Percentiles rank a stretch among this genome's conserved stretches.
Conservation (phyloP, 2,797 vertebrate genomes). For the Lagodon rhomboides region DNA sequence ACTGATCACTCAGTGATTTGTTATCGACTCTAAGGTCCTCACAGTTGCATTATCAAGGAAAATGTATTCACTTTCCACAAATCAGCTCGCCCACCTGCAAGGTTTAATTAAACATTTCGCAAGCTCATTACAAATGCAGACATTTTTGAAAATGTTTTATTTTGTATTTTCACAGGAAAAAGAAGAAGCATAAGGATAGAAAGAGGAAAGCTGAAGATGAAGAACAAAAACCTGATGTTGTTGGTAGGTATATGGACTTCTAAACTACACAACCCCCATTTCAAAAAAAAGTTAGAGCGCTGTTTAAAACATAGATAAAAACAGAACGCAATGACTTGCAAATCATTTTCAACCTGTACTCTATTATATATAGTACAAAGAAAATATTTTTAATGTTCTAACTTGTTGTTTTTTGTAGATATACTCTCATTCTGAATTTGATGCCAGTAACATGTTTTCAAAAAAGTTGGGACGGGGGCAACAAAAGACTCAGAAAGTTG, state of each 20-base stretch:
- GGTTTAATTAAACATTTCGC: neutral
- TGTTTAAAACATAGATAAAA: too few species aligned
- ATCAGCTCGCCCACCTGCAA: neutral
- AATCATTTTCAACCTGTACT: too few species aligned
- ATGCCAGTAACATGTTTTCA: too few species aligned
- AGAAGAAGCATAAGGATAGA: constrained; percentile 90
- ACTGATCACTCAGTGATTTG: neutral
- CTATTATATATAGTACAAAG: too few species aligned
- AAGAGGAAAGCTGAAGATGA: constrained; percentile 90
- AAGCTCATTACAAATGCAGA: neutral
- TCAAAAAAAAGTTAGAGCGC: too few species aligned
- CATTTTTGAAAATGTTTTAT: neutral
- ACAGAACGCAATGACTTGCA: too few species aligned
- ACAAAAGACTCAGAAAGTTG: too few species aligned
- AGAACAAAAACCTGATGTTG: constrained; percentile 87
- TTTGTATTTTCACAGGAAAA: constrained; percentile 86
- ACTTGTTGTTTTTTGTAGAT: too few species aligned
- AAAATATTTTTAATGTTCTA: too few species aligned
- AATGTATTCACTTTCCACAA: neutral
- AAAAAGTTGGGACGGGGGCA: too few species aligned
- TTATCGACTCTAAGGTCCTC: neutral
- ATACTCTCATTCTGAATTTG: too few species aligned
- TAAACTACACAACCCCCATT: neutral
- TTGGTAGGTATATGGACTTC: constrained; percentile 84
- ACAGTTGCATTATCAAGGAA: neutral